Evolutionary conservation across 2,113 vertebrate genomes (phyloP).

Genomic region (Labeo rohita): DNA sequence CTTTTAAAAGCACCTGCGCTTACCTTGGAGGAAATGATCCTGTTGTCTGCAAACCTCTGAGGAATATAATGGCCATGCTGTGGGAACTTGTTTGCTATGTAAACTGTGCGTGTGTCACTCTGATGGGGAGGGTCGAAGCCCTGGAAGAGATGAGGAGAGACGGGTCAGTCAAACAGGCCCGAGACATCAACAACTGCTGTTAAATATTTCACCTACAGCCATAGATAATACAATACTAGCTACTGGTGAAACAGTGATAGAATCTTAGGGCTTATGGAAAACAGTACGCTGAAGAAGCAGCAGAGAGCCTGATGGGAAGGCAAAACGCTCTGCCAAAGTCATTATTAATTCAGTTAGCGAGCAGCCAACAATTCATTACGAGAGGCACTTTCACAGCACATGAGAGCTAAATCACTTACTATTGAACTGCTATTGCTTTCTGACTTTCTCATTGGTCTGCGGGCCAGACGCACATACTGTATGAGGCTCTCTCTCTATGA

Average conservation of each 20-base stretch:
- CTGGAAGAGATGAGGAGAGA: slow-evolving; percentile 70
- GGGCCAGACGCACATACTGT: neutral
- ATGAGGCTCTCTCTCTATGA: neutral
- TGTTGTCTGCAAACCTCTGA: slow-evolving; percentile 95
- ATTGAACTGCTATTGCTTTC: slow-evolving; percentile 19
- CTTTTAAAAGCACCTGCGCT: slow-evolving; percentile 39
- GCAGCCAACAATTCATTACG: slow-evolving; percentile 48
- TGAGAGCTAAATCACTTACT: slow-evolving; percentile 47
- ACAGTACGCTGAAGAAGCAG: neutral
- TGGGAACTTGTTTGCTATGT: slow-evolving; percentile 95
- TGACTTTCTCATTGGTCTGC: slow-evolving; percentile 13
- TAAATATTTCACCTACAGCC: neutral
- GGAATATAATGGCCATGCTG: slow-evolving; percentile 92
- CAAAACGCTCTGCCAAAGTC: slow-evolving; percentile 27
- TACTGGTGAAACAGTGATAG: neutral
- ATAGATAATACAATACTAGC: neutral
- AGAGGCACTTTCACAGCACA: slow-evolving; percentile 33
- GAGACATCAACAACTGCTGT: neutral
- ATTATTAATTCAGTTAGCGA: slow-evolving; percentile 48
- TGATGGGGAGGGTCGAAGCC: slow-evolving; percentile 98
- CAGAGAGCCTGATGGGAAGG: neutral
- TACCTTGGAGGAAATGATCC: slow-evolving; percentile 99
- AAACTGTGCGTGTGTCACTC: slow-evolving; percentile 95
- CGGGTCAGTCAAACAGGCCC: slow-evolving; percentile 4
- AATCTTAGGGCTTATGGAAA: neutral